Base-by-base conservation (phyloP, 2,113 vertebrate species). In the Muntiacus muntjak region DNA sequence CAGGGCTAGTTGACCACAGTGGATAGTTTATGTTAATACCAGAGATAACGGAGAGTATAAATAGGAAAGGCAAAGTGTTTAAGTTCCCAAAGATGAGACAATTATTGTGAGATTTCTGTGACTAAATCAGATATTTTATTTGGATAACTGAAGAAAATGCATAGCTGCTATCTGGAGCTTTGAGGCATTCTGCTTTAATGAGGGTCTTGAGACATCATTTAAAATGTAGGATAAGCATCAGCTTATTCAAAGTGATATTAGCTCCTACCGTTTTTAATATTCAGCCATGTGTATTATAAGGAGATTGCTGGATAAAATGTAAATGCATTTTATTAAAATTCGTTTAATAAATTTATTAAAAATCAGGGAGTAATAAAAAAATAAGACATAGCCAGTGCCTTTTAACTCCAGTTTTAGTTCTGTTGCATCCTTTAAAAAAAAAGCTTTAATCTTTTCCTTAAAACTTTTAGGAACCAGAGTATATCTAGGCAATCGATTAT, bases 241-340 rank as follows among this genome's bases (percentile, higher is more conserved):
- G 55, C 47, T 67, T 55, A 88, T 97, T 97, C 96, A 90, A 93
- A 97, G 58, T 93, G 95, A 58, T 96, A 96, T 23, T 79, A 95
- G 94, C 81, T 95, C 96, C 97, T 95, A 62, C 79, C 89, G 10
- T 28, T 96, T 98, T 98, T 97, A 90, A 96, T 97, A 88, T 97
- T 90, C 67, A 62, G 78, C 92, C 55, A 64, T 87, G 64, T 95
- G 83, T 52, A 10, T 84, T 97, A 76, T 90, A 85, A 96, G 95
- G 54, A 91, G 71, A 86, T 90, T 54, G 28, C 1, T 97, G 92
- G 97, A 97, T 98, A 98, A 98, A 97, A 91, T 45, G 88, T 74
- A 94, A 94, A 71, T 36, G 67, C 19, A 23, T 23, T 71, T 40
- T 40, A 71, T 40, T 71, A 71, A 71, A 71, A 23, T 71, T 40